Percentiles rank a stretch among this genome's conserved stretches.
These are phyloP conservation scores for Caenorhabditis wallacei DNA, from an alignment of 2,888 invertebrate genomes.

Conservation along the genomic window DNA sequence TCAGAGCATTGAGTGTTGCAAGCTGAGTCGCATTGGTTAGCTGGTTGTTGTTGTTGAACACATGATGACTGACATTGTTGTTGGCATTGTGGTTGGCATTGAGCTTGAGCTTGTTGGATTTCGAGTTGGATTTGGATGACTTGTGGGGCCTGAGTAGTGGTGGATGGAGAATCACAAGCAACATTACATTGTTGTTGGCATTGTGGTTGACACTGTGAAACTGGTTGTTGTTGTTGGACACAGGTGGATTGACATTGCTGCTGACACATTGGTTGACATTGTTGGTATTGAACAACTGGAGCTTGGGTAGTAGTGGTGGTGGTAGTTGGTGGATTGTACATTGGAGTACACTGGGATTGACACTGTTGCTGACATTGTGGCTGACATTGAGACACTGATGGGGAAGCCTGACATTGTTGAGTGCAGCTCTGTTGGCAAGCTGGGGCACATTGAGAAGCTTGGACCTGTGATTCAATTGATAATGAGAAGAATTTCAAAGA, in stretches of 20 bases:
- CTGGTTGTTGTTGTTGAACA: constrained; percentile 70
- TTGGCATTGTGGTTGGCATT: constrained; percentile 73
- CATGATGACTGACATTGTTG: constrained; percentile 70
- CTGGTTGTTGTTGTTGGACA: constrained; percentile 59
- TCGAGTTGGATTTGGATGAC: constrained; percentile 65
- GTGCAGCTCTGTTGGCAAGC: constrained; percentile 69
- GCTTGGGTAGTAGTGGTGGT: constrained; percentile 56
- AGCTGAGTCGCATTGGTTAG: constrained; percentile 63
- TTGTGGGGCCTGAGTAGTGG: constrained; percentile 65
- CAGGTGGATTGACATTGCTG: constrained; percentile 64
- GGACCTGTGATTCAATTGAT: constrained; percentile 45
- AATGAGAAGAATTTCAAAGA: neutral
- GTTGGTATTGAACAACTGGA: constrained; percentile 63
- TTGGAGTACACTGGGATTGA: constrained; percentile 64
- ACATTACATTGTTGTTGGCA: constrained; percentile 64
- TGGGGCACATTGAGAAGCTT: constrained; percentile 67
- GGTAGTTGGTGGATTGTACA: constrained; percentile 53
- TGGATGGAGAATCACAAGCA: constrained; percentile 57
- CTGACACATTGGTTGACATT: constrained; percentile 68
- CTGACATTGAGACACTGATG: constrained; percentile 65
- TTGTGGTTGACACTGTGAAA: constrained; percentile 64
- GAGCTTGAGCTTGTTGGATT: constrained; percentile 57
- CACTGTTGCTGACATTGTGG: constrained; percentile 71
- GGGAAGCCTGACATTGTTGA: constrained; percentile 64
- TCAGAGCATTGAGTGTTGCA: constrained; percentile 68